Base-by-base conservation (phyloP, 2,888 invertebrate genomes). In the Cerastis leucographa region DNA sequence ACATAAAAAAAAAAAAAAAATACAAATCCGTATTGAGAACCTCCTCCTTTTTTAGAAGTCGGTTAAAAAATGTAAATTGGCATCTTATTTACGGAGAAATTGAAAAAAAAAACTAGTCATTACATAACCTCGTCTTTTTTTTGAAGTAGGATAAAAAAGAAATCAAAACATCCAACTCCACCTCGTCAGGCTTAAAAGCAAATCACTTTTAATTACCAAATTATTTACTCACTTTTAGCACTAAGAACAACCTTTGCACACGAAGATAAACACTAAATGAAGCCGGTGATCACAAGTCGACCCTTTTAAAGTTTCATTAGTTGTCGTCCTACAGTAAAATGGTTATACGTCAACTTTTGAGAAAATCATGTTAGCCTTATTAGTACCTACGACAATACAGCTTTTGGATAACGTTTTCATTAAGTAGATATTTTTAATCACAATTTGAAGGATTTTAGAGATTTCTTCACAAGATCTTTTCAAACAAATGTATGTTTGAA, bases 271-370 rank as follows among this genome's bases (percentile, higher is more conserved):
- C 61, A 35, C 71, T 65, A 46, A 85, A 72, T 85, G 83, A 49
- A 73, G 35, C 46, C 44, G 29, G 17, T 49, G 44, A 68, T 44
- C 12, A 42, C 59, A 64, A 70, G 71, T 51, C 78, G 44, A 56
- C 29, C 44, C 69, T 84, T 82, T 59, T 84, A 84, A 82, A 67
- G 84, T 73, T 66, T 67, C 62, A 65, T 79, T 72, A 67, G 51
- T 71, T 12, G 40, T 9, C 40, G 35, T 49, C 66, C 42, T 44
- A 68, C 51, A 64, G 35, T 7, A n/a, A 69, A 71, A 76, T 19
- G 12, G 81, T 5, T 12, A 71, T 71, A 82, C 0, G 71, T 80
- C 75, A 68, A 64, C 3, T 71, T 71, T 75, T 71, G 9, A 68
- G 17, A 59, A 76, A 80, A 76, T 44, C 0, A 5, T 44, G 17